These are phyloP conservation scores for Laupala kohalensis DNA, from an alignment of 1,140 invertebrate genomes.

Conservation along the genomic window DNA sequence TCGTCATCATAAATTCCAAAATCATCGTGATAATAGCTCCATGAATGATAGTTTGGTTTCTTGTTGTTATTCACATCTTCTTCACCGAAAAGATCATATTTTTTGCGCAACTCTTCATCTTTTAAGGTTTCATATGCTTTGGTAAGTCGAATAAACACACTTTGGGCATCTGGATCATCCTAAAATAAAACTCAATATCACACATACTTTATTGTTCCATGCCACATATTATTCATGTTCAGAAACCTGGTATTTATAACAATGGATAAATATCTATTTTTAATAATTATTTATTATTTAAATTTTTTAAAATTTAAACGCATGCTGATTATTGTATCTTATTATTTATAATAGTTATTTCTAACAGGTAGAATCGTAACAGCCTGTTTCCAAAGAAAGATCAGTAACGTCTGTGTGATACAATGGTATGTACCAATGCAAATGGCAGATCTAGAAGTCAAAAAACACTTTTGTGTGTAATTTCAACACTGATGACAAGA, in stretches of 20 bases:
- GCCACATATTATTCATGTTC: constrained; percentile 2
- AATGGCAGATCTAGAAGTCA: too few species aligned
- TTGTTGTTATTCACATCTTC: constrained; percentile 40
- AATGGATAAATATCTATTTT: constrained; percentile 8
- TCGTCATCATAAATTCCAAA: constrained; percentile 85
- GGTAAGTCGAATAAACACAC: constrained; percentile 62
- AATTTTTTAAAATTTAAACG: constrained; percentile 8
- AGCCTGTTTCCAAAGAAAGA: too few species aligned
- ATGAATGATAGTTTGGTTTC: constrained; percentile 56
- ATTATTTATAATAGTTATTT: too few species aligned
- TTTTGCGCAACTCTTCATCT: constrained; percentile 61
- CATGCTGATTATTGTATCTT: too few species aligned
- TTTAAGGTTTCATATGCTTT: constrained; percentile 75
- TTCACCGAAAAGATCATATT: constrained; percentile 70
- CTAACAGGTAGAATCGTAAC: too few species aligned
- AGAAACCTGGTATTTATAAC: too few species aligned
- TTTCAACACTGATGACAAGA: too few species aligned
- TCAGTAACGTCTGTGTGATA: too few species aligned
- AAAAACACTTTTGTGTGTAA: too few species aligned
- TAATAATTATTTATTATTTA: constrained; percentile 11
- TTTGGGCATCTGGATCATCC: constrained; percentile 58
- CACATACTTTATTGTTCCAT: neutral
- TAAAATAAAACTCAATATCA: constrained; percentile 23
- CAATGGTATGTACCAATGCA: too few species aligned
- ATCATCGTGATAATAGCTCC: constrained; percentile 69